phyloP scores from a whole-genome alignment of 2,888 invertebrate genomes.

The Cinara cedri region DNA sequence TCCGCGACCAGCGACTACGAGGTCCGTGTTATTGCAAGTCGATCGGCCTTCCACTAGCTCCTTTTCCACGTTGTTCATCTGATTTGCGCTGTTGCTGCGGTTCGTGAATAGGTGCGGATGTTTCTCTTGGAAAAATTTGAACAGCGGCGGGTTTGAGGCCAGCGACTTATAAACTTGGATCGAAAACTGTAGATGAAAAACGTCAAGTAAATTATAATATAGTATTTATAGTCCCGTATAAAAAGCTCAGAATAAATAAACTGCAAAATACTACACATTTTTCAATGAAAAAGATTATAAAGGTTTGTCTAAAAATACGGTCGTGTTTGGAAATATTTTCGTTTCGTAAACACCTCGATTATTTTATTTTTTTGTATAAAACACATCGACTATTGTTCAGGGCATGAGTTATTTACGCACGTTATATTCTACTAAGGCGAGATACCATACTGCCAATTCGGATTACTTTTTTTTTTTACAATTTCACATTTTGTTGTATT shows the following conservation, averaged over 20 bases:
- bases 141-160: constrained; percentile 70
- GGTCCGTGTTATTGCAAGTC: background rate
- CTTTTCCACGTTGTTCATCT: constrained; percentile 63
- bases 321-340: too few species aligned
- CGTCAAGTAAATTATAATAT: background rate
- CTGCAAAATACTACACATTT: too few species aligned
- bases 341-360: background rate
- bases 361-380: background rate
- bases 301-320: too few species aligned
- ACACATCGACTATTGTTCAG: background rate
- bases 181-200: constrained; percentile 67
- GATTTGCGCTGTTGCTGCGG: constrained; percentile 71
- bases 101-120: constrained; percentile 73
- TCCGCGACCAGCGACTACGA: background rate
- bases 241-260: too few species aligned
- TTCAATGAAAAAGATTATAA: too few species aligned
- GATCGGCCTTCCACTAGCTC: background rate
- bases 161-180: constrained; percentile 71
- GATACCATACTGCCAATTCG: background rate
- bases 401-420: too few species aligned
- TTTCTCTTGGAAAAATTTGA: constrained; percentile 75
- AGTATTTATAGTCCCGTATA: background rate
- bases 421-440: background rate
- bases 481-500: background rate
- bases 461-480: background rate